These are phyloP conservation scores for Heptranchias perlo DNA, from an alignment of 2,113 vertebrate genomes.

Conservation along the genomic window DNA sequence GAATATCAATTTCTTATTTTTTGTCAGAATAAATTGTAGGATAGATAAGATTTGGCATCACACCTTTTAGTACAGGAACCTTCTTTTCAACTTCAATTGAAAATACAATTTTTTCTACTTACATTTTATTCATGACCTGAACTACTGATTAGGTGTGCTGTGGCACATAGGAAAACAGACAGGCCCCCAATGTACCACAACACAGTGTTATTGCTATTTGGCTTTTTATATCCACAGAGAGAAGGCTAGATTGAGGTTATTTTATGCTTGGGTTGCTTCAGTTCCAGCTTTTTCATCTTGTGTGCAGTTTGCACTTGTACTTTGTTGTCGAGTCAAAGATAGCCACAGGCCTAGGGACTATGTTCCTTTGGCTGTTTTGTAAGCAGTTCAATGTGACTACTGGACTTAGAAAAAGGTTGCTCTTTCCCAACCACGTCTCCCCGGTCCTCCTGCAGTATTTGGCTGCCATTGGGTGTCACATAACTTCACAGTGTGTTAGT, in stretches of 20 bases:
- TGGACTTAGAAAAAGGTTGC: neutral
- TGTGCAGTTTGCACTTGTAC: constrained; percentile 43
- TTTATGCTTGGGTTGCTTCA: constrained; percentile 64
- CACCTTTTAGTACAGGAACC: constrained; percentile 28
- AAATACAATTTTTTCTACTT: constrained; percentile 41
- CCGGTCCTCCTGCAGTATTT: neutral
- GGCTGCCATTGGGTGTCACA: neutral
- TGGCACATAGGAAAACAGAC: constrained; percentile 57
- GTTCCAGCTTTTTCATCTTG: constrained; percentile 44
- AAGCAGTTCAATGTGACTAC: neutral
- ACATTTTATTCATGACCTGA: constrained; percentile 47
- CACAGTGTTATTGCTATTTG: constrained; percentile 52
- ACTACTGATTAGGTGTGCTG: constrained; percentile 49
- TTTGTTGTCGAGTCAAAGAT: constrained; percentile 48
- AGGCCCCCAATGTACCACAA: constrained; percentile 52
- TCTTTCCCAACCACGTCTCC: neutral
- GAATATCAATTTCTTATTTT: neutral
- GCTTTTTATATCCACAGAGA: constrained; percentile 56
- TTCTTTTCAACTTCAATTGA: constrained; percentile 36
- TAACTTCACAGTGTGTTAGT: constrained; percentile 2
- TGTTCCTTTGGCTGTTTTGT: neutral
- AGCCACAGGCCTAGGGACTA: neutral
- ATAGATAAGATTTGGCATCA: constrained; percentile 16
- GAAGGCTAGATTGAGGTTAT: constrained; percentile 63
- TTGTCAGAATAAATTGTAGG: constrained; percentile 17